Conservation (phyloP, 2,888 invertebrate species). For the Xylota segnis region DNA sequence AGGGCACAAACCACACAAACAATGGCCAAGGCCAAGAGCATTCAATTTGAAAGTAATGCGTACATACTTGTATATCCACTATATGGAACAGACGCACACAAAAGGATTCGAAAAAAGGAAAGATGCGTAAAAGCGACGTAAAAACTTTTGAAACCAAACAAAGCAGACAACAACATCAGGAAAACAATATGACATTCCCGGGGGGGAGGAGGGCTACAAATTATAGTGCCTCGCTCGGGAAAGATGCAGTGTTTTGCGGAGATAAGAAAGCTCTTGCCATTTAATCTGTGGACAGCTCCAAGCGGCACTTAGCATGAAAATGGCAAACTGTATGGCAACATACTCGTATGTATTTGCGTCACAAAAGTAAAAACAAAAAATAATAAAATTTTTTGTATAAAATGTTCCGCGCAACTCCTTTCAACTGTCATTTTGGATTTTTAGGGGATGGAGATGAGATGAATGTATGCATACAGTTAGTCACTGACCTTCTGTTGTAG, state of each 20-base stretch:
- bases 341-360: not conserved
- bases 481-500: not conserved
- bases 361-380: not conserved
- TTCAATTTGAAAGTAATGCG: slow-evolving; percentile 27
- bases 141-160: not conserved
- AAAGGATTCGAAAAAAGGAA: not conserved
- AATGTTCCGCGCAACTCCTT: slow-evolving; percentile 40
- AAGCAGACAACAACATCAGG: not conserved
- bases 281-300: slow-evolving; percentile 9
- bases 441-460: not conserved
- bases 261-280: slow-evolving; percentile 5
- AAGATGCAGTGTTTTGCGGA: slow-evolving; percentile 7
- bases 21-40: slow-evolving; percentile 34
- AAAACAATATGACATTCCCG: not conserved
- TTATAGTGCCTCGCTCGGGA: not conserved
- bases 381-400: too few relatives aligned
- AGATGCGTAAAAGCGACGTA: slow-evolving; percentile 25
- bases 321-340: not conserved
- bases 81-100: slow-evolving; percentile 6
- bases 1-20: not conserved
- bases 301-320: slow-evolving; percentile 21
- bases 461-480: slow-evolving; percentile 12
- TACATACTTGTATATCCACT: not conserved
- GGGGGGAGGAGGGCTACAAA: not conserved
- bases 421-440: slow-evolving; percentile 30